These are phyloP conservation scores for Drosophila watanabei DNA, from an alignment of 1,140 invertebrate species.

Conservation along the genomic window DNA sequence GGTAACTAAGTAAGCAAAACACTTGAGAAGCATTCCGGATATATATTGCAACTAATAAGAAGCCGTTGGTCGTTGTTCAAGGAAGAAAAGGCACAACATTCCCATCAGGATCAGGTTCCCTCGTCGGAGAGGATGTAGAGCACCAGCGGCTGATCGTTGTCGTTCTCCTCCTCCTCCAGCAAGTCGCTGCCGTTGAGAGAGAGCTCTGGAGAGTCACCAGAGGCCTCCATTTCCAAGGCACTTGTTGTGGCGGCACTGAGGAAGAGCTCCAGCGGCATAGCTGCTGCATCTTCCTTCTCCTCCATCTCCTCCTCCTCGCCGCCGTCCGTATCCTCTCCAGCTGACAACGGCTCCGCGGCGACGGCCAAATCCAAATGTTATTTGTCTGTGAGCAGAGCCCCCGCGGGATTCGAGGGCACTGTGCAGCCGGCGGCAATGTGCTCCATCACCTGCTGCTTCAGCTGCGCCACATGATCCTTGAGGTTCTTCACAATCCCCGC, in stretches of 20 bases:
- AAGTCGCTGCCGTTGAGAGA: constrained; percentile 33
- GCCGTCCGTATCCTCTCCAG: constrained; percentile 21
- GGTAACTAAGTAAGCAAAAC: constrained; percentile 43
- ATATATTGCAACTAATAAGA: constrained; percentile 43
- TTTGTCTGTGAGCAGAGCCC: constrained; percentile 60
- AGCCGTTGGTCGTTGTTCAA: constrained; percentile 26
- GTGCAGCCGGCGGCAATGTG: constrained; percentile 97
- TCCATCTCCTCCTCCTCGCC: constrained; percentile 24
- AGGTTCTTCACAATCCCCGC: constrained; percentile 93
- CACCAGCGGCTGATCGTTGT: constrained; percentile 34
- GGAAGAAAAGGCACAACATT: constrained; percentile 46
- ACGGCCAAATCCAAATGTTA: constrained; percentile 67
- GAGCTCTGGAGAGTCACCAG: constrained; percentile 17
- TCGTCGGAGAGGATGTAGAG: constrained; percentile 46
- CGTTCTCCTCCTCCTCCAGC: constrained; percentile 28
- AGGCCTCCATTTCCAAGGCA: constrained; percentile 53
- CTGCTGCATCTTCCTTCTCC: constrained; percentile 15
- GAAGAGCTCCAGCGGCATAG: constrained; percentile 63
- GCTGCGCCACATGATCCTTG: constrained; percentile 94
- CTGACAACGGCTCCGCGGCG: constrained; percentile 41
- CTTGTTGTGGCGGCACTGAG: constrained; percentile 55
- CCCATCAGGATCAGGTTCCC: constrained; percentile 7
- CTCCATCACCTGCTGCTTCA: constrained; percentile 98
- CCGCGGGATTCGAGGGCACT: constrained; percentile 76
- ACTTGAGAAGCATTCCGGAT: constrained; percentile 51